phyloP scores from a whole-genome alignment of 2,888 invertebrate genomes.

The Scaptodrosophila latifasciaeformis region DNA sequence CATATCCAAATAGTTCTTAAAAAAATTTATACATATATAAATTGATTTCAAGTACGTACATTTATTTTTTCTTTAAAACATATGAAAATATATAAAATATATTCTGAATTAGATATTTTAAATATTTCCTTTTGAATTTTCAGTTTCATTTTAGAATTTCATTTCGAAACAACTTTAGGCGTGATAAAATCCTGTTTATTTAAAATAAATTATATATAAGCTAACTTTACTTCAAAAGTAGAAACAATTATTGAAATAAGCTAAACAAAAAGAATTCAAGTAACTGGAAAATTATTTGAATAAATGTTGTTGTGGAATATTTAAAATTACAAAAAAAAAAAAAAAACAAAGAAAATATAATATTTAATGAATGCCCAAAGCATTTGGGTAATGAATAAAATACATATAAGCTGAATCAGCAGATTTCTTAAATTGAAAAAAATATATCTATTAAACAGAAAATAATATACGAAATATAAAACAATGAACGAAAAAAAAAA shows the following conservation, averaged over 20 bases:
- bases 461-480: neutral
- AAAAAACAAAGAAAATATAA: slow-evolving; percentile 5
- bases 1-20: slow-evolving; percentile 7
- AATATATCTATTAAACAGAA: no score
- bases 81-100: neutral
- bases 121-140: neutral
- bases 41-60: slow-evolving; percentile 24
- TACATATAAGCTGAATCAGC: no score
- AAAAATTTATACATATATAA: slow-evolving; percentile 9
- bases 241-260: slow-evolving; percentile 40
- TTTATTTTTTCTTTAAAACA: slow-evolving; percentile 1
- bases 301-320: no score
- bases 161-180: slow-evolving; percentile 35
- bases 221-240: slow-evolving; percentile 52
- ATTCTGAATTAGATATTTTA: slow-evolving; percentile 19
- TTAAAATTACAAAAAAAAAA: no score
- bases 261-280: slow-evolving; percentile 1
- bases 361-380: no score
- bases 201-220: slow-evolving; percentile 24
- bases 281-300: slow-evolving; percentile 13
- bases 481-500: no score
- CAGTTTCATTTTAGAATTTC: slow-evolving; percentile 6
- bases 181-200: slow-evolving; percentile 50
- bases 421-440: no score
- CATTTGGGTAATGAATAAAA: no score